Evolutionary conservation across 2,797 vertebrate genomes (phyloP), one percentile per base, ranked within the genome.

Genomic region (Sebastes umbrosus): DNA sequence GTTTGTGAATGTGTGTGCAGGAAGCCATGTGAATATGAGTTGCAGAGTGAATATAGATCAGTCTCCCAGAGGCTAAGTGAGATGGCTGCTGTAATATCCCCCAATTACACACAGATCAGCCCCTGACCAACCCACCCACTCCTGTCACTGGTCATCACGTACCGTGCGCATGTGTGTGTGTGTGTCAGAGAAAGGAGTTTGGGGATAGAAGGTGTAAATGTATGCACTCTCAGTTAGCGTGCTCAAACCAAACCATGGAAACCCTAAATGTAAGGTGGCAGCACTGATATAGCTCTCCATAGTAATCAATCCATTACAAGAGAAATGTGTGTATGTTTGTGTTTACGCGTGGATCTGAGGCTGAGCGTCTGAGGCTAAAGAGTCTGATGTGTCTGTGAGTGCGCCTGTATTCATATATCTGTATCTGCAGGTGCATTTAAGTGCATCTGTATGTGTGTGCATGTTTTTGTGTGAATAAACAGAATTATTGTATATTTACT

Each of bases 31-130:
- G 89, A 92, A 91, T 92, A 93, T 94, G 91, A 93, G 88, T 77
- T 82, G 87, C 79, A 66, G 81, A 86, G 85, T 93, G 92, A 94
- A 94, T 95, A 93, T 90, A 91, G 93, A 95, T 94, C 89, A 92
- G 85, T 87, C 88, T 94, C 92, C 93, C 92, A 94, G 91, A 95
- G 94, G 95, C 93, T 93, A 94, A 95, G 91, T 92, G 90, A 92
- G 87, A 94, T 92, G 92, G 93, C 91, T 92, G 90, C 89, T 93
- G 88, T 94, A 95, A 96, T 95, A 94, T 94, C 92, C 93, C 90
- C 93, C 93, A 93, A 95, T 96, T 96, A 95, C 90, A 92, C 90
- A 93, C 88, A 93, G 92, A 94, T 94, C 93, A 94, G 90, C 89
- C 86, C 24, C 79, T 90, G 90, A 95, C 92, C 89, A 90, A 80